Conservation (phyloP, 2,888 invertebrate genomes). For the Limnephilus auricula region DNA sequence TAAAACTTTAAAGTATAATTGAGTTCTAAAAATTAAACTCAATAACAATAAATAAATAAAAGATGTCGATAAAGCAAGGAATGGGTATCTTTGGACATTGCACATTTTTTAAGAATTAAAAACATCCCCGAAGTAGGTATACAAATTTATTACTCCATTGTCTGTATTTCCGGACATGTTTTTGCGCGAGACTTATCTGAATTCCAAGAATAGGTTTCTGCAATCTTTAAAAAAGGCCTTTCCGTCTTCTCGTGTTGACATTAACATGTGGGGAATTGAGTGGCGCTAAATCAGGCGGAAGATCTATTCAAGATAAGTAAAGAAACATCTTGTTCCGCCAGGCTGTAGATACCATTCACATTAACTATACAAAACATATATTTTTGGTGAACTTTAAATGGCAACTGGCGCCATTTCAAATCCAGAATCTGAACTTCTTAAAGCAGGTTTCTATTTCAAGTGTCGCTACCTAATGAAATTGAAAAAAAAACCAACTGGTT, state of each 20-base stretch:
- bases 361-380: background rate
- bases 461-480: background rate
- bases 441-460: background rate
- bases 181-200: background rate
- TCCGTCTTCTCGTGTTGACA: background rate
- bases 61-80: too few relatives aligned
- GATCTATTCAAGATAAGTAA: background rate
- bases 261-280: background rate
- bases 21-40: too few relatives aligned
- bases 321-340: background rate
- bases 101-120: background rate
- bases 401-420: background rate
- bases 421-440: background rate
- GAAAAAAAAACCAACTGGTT: background rate
- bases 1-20: too few relatives aligned
- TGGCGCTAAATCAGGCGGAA: background rate
- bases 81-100: too few relatives aligned
- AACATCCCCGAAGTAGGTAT: background rate
- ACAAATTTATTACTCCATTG: background rate
- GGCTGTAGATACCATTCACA: background rate
- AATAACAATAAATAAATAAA: too few relatives aligned
- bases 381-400: background rate
- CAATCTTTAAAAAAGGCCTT: background rate
- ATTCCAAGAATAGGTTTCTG: background rate
- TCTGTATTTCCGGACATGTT: background rate